A percentile compares a stretch with the other conserved stretches of the same genome.
Conservation (phyloP, 2,888 invertebrate genomes). For the Tenodera sinensis region DNA sequence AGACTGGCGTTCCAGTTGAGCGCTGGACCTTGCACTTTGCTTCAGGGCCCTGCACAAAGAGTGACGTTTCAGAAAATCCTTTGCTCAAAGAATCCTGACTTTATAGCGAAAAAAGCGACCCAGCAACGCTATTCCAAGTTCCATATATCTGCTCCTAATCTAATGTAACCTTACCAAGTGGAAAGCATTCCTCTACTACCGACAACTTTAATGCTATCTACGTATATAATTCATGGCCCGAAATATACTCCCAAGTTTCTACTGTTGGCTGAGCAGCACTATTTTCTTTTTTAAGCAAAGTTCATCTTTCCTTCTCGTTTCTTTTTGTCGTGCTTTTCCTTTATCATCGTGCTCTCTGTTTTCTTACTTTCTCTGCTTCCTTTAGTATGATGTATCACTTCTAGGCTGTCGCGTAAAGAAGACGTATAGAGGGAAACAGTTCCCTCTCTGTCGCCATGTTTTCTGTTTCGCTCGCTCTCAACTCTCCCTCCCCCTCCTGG, state of each 20-base stretch:
- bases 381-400: background rate
- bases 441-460: background rate
- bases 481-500: background rate
- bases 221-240: background rate
- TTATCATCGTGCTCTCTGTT: background rate
- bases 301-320: background rate
- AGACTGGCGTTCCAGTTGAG: too few species aligned
- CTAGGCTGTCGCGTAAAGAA: slow-evolving; percentile 3
- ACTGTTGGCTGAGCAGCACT: background rate
- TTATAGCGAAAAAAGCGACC: background rate
- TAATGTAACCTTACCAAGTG: background rate
- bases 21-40: too few species aligned
- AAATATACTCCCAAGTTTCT: background rate
- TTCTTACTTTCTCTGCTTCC: background rate
- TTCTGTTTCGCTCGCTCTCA: background rate
- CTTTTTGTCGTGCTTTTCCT: background rate
- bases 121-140: background rate
- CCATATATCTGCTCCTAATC: background rate
- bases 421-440: background rate
- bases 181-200: background rate
- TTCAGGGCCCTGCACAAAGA: background rate
- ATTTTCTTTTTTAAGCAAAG: background rate
- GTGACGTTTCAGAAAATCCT: background rate
- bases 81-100: background rate
- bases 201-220: background rate